phyloP scores from a whole-genome alignment of 2,888 invertebrate genomes.

The Euzetes globulus region DNA sequence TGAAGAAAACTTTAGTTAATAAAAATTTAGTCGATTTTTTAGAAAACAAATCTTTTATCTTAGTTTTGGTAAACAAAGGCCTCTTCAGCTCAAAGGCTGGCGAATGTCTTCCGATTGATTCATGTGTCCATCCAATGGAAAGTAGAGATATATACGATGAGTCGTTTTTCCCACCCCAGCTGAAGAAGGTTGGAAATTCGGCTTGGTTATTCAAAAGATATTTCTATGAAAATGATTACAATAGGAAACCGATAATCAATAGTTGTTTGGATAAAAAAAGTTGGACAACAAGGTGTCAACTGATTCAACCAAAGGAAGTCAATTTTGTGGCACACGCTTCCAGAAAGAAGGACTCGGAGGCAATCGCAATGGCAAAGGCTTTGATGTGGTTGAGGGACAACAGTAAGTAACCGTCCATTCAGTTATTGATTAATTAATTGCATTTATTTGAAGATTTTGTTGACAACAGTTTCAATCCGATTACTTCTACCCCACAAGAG shows the following conservation, averaged over 20 bases:
- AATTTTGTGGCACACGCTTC: neutral
- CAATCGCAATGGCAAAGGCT: neutral
- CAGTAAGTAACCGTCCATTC: neutral
- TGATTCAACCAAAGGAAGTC: neutral
- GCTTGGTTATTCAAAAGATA: neutral
- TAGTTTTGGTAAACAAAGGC: no score
- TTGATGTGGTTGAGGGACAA: constrained; percentile 21
- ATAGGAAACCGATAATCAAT: neutral
- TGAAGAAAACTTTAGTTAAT: no score
- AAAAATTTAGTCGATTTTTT: no score
- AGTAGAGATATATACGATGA: neutral
- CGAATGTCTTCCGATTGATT: neutral
- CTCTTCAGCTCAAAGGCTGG: neutral
- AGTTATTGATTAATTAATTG: neutral
- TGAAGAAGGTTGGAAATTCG: neutral
- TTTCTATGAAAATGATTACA: neutral
- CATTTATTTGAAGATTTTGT: neutral
- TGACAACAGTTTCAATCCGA: neutral
- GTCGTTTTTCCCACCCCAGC: neutral
- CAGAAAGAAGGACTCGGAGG: neutral
- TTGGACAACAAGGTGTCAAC: neutral
- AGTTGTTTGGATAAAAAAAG: neutral
- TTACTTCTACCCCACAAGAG: neutral
- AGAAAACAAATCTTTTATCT: no score
- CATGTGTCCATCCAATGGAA: no score